Evolutionary conservation across 1,140 invertebrate genomes (phyloP).

Genomic region (Zaprionus kolodkinae): DNA sequence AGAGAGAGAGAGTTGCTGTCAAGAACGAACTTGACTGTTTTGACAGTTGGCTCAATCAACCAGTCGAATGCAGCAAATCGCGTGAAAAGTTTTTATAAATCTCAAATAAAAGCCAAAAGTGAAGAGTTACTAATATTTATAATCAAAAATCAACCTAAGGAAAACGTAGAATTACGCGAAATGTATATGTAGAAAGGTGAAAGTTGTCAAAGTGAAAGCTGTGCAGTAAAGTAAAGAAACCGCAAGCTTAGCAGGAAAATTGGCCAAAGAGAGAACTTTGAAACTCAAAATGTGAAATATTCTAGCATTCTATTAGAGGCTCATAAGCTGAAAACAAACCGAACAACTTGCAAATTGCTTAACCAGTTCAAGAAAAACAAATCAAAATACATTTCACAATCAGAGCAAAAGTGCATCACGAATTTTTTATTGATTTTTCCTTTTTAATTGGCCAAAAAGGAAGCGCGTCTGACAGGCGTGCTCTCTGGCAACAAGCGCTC

Average conservation of each 20-base stretch:
- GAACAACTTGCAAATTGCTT: neutral
- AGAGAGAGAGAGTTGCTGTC: neutral
- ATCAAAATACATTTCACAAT: conserved; percentile 5
- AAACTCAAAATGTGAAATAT: neutral
- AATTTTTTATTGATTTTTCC: conserved; percentile 76
- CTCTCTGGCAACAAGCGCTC: neutral
- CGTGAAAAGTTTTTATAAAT: conserved; percentile 21
- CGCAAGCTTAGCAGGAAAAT: neutral
- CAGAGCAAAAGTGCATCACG: conserved; percentile 22
- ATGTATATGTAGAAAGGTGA: conserved; percentile 38
- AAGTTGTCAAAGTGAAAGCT: conserved; percentile 6
- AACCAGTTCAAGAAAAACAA: neutral
- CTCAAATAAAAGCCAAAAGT: conserved; percentile 18
- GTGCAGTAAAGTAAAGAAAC: neutral
- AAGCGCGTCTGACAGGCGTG: conserved; percentile 43
- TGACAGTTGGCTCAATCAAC: conserved; percentile 50
- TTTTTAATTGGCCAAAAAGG: conserved; percentile 59
- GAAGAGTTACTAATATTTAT: conserved; percentile 17
- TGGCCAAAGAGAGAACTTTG: neutral
- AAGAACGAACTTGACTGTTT: conserved; percentile 25
- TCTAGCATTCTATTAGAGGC: neutral
- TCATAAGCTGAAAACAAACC: neutral
- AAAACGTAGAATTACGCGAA: neutral
- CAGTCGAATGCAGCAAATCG: conserved; percentile 34
- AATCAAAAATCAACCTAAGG: neutral